Evolutionary conservation across 2,888 invertebrate species (phyloP).

Genomic region (Margaritifera margaritifera): DNA sequence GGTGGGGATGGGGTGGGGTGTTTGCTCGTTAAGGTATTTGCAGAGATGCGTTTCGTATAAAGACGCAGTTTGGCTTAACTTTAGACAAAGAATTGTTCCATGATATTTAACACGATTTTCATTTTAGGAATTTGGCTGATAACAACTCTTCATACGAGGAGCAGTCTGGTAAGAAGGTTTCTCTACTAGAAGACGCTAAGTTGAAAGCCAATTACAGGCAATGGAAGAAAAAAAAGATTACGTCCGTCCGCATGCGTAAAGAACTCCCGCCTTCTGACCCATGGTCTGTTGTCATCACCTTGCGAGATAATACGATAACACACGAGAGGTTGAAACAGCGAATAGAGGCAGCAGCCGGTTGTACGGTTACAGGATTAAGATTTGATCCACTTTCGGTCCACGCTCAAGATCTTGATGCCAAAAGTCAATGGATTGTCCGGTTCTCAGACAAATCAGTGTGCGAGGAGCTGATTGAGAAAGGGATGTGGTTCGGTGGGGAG

Average conservation of each 20-base stretch:
- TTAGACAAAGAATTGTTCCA: too few relatives aligned
- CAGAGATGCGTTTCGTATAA: too few relatives aligned
- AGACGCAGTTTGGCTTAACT: too few relatives aligned
- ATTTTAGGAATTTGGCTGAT: not conserved
- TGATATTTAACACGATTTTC: not conserved
- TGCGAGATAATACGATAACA: slow-evolving; percentile 35
- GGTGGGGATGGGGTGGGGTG: too few relatives aligned
- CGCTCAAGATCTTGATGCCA: slow-evolving; percentile 33
- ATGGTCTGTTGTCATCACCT: slow-evolving; percentile 32
- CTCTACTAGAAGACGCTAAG: slow-evolving; percentile 36
- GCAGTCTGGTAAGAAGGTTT: slow-evolving; percentile 7
- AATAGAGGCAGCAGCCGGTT: slow-evolving; percentile 34
- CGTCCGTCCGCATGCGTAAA: slow-evolving; percentile 38
- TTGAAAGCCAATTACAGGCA: slow-evolving; percentile 35
- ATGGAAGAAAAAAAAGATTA: slow-evolving; percentile 43
- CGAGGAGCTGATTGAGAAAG: slow-evolving; percentile 26
- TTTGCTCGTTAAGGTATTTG: too few relatives aligned
- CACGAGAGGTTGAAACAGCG: slow-evolving; percentile 37
- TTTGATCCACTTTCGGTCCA: slow-evolving; percentile 48
- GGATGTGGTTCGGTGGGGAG: slow-evolving; percentile 37
- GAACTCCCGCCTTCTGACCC: slow-evolving; percentile 40
- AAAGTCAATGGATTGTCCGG: slow-evolving; percentile 46
- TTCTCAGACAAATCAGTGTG: slow-evolving; percentile 31
- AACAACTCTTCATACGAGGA: not conserved
- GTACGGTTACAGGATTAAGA: slow-evolving; percentile 29